Percentiles rank a stretch among this genome's conserved stretches.
Conservation (phyloP, 2,113 vertebrate species). For the Festucalex cinctus region DNA sequence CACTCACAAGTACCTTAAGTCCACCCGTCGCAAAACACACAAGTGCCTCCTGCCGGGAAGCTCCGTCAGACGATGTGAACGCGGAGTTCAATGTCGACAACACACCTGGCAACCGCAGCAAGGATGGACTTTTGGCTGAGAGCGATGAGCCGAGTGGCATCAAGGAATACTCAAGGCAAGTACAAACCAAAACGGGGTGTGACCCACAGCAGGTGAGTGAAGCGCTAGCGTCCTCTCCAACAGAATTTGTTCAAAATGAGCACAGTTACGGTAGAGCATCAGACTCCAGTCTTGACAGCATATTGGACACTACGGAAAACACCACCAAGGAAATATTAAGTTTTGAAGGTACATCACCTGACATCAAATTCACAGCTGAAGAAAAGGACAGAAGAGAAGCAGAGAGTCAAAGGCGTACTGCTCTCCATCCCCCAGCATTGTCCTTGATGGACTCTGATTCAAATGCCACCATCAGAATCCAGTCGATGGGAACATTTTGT, state of each 20-base stretch:
- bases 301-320: slow-evolving; percentile 11
- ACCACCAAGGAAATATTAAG: slow-evolving; percentile 12
- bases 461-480: background rate
- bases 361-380: slow-evolving; percentile 10
- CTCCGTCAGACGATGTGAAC: slow-evolving; percentile 29
- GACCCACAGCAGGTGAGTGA: slow-evolving; percentile 31
- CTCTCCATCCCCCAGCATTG: slow-evolving; percentile 14
- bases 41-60: slow-evolving; percentile 62
- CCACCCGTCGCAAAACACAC: slow-evolving; percentile 59
- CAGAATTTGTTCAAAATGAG: slow-evolving; percentile 59
- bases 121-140: slow-evolving; percentile 44
- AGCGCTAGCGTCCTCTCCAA: slow-evolving; percentile 12
- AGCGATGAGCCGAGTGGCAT: slow-evolving; percentile 51
- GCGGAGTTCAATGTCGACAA: slow-evolving; percentile 50
- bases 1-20: slow-evolving; percentile 35
- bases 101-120: slow-evolving; percentile 37
- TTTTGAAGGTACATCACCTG: background rate
- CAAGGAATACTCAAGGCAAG: slow-evolving; percentile 51
- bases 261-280: slow-evolving; percentile 68
- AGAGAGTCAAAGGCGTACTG: slow-evolving; percentile 18
- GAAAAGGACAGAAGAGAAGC: slow-evolving; percentile 20
- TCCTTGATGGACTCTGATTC: slow-evolving; percentile 6
- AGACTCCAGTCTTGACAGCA: slow-evolving; percentile 30
- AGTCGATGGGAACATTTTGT: slow-evolving; percentile 17
- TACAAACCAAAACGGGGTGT: slow-evolving; percentile 38